Evolutionary conservation across 2,888 invertebrate species (phyloP), one percentile per base, ranked within the genome.

Genomic region (Sarcophaga variegata): DNA sequence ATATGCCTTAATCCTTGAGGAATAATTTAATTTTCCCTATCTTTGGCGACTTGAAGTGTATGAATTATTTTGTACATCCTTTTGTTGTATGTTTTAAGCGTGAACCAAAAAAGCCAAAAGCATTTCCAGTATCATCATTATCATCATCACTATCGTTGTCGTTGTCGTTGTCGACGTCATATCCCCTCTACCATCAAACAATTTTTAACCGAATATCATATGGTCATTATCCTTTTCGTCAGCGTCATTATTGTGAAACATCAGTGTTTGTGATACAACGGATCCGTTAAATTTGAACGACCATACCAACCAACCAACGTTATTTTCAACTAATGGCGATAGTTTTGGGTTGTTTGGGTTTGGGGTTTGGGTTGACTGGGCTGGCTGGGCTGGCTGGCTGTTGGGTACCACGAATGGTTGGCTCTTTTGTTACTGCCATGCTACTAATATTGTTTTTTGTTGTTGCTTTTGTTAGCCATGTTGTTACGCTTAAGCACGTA

Each of bases 401-500:
- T 47, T 69, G 47, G 59, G 5, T 54, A 14, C 54, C 54, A 54
- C 17, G 54, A 54, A 54, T 67, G 70, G 27, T 71, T 37, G 45
- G 22, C 22, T 59, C 54, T 63, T 22, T 74, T 60, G 60, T 62
- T 81, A 74, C 27, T 79, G 67, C 80, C 84, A 17, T 83, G 84
- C 47, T 71, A 20, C 54, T 62, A 54, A 54, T 80, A 81, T 79
- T 81, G 63, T 84, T 74, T 54, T 59, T 71, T 67, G 70, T 62
- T 66, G 25, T 66, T 60, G 22, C 14, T 62, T n/a, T 66, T 60
- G 45, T 62, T 67, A 62, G 25, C 72, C 75, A 69, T 83, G 82
- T 79, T 85, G 82, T 81, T 85, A 78, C 75, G 74, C 78, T 87
- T 87, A 84, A 87, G 84, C 87, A 87, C 81, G 87, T 87, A 87